These are phyloP conservation scores for Fragum whitleyi DNA, from an alignment of 2,888 invertebrate species.

Conservation along the genomic window DNA sequence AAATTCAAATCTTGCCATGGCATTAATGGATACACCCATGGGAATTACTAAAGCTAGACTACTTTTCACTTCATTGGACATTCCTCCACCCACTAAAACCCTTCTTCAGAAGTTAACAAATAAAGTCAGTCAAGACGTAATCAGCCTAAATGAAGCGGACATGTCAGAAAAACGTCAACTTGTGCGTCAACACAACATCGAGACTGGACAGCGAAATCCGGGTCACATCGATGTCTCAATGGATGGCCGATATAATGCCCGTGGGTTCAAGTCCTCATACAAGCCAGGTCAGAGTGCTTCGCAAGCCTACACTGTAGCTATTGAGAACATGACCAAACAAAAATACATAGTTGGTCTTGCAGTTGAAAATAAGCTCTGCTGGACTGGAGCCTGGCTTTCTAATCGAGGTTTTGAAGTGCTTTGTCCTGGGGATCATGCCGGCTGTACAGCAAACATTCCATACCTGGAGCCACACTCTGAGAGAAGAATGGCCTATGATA, in stretches of 20 bases:
- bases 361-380: slow-evolving; percentile 20
- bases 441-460: slow-evolving; percentile 25
- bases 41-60: not conserved
- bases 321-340: slow-evolving; percentile 31
- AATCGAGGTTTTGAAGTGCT: slow-evolving; percentile 17
- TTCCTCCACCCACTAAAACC: not conserved
- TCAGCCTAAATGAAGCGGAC: slow-evolving; percentile 9
- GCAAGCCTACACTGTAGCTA: slow-evolving; percentile 28
- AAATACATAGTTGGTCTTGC: slow-evolving; percentile 18
- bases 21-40: slow-evolving; percentile 8
- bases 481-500: slow-evolving; percentile 28
- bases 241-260: slow-evolving; percentile 24
- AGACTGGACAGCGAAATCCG: slow-evolving; percentile 9
- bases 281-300: slow-evolving; percentile 33
- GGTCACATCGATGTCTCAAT: not conserved
- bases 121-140: not conserved
- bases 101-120: slow-evolving; percentile 11
- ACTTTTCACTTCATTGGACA: slow-evolving; percentile 3
- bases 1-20: not conserved
- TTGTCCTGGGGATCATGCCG: slow-evolving; percentile 24
- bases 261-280: slow-evolving; percentile 23
- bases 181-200: not conserved
- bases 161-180: slow-evolving; percentile 23
- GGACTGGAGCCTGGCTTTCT: slow-evolving; percentile 11
- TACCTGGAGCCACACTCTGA: slow-evolving; percentile 19